Conservation (phyloP, 2,888 invertebrate species). For the Allophyes oxyacanthae region DNA sequence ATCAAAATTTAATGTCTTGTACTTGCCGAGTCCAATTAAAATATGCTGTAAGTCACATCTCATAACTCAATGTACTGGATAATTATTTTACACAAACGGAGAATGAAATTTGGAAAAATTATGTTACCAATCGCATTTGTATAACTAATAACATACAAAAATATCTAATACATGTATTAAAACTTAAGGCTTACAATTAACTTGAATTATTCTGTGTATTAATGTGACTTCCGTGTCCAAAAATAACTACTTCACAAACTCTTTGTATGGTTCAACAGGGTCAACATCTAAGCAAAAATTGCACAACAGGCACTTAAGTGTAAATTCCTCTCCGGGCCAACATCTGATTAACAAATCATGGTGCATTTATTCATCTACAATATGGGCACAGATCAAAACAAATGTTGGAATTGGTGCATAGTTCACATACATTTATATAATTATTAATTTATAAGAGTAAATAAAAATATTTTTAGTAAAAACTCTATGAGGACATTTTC, state of each 20-base stretch:
- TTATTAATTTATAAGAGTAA: constrained; percentile 76
- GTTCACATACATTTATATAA: constrained; percentile 63
- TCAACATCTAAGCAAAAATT: constrained; percentile 54
- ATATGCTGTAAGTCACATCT: constrained; percentile 35
- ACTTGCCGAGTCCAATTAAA: constrained; percentile 53
- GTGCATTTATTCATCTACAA: constrained; percentile 33
- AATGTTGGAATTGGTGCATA: constrained; percentile 52
- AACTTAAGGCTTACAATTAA: constrained; percentile 61
- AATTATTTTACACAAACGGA: constrained; percentile 40
- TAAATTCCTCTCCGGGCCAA: constrained; percentile 60
- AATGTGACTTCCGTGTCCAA: constrained; percentile 33
- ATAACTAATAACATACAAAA: constrained; percentile 61
- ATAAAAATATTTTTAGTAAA: constrained; percentile 85
- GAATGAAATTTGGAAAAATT: constrained; percentile 47
- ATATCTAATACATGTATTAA: constrained; percentile 60
- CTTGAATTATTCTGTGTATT: constrained; percentile 49
- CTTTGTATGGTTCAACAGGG: constrained; percentile 1
- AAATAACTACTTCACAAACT: constrained; percentile 35
- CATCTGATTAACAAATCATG: constrained; percentile 38
- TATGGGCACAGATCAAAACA: constrained; percentile 49
- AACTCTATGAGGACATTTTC: constrained; percentile 83
- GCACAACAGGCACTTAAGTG: constrained; percentile 75
- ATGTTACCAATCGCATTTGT: constrained; percentile 52
- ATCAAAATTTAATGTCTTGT: constrained; percentile 55
- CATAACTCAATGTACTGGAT: constrained; percentile 41